Evolutionary conservation across 2,888 invertebrate species (phyloP).

Genomic region (Cacoxenus indagator): DNA sequence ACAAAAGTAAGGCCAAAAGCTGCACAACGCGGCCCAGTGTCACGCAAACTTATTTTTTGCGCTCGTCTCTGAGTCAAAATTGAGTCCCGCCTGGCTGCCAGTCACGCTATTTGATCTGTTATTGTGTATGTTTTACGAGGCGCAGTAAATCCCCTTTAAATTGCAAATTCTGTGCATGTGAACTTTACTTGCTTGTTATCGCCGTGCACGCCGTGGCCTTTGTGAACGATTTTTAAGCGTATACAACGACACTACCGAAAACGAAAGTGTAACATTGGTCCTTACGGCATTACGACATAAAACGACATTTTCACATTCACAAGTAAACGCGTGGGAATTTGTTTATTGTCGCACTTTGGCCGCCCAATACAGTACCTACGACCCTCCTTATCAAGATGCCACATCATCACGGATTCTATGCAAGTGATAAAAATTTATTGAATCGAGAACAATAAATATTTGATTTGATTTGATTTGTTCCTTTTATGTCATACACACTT

Average conservation of each 20-base stretch:
- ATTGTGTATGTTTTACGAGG: slow-evolving; percentile 63
- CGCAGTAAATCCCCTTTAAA: slow-evolving; percentile 61
- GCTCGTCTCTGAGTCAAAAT: not conserved
- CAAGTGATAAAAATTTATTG: slow-evolving; percentile 62
- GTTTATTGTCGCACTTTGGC: slow-evolving; percentile 38
- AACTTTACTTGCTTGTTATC: slow-evolving; percentile 46
- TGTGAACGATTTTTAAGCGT: not conserved
- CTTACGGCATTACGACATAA: slow-evolving; percentile 7
- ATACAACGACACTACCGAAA: slow-evolving; percentile 4
- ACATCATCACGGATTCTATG: slow-evolving; percentile 24
- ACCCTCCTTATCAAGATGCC: not conserved
- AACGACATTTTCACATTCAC: not conserved
- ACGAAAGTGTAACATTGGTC: slow-evolving; percentile 9
- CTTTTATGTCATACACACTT: not conserved
- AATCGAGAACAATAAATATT: slow-evolving; percentile 62
- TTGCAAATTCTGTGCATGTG: slow-evolving; percentile 63
- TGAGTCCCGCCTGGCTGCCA: slow-evolving; percentile 36
- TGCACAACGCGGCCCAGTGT: slow-evolving; percentile 36
- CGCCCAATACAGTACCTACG: not conserved
- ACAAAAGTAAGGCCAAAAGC: not conserved
- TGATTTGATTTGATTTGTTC: slow-evolving; percentile 58
- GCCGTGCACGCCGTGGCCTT: not conserved
- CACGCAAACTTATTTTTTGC: slow-evolving; percentile 14
- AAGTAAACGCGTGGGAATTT: slow-evolving; percentile 12
- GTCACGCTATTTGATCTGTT: slow-evolving; percentile 61